Percentiles rank a stretch among this genome's conserved stretches.
Conservation (phyloP, 2,888 invertebrate species). For the Thereva nobilitata region DNA sequence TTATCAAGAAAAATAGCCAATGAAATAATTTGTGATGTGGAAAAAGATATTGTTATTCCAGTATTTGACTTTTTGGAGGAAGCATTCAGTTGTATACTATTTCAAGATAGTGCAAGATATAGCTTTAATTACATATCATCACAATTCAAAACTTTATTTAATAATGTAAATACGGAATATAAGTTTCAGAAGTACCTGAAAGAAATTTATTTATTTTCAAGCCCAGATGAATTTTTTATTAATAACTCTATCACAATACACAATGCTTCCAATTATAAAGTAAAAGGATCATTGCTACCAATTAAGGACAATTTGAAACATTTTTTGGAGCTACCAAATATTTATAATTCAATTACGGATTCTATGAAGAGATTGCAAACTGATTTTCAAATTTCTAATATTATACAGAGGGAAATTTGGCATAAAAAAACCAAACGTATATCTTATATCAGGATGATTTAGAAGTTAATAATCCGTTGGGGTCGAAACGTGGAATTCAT, state of each 20-base stretch:
- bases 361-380: background rate
- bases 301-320: constrained; percentile 16
- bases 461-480: constrained; percentile 34
- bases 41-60: constrained; percentile 5
- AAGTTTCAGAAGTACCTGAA: constrained; percentile 19
- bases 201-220: constrained; percentile 15
- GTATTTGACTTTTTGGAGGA: constrained; percentile 8
- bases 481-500: constrained; percentile 32
- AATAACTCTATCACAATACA: constrained; percentile 17
- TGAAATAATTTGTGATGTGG: constrained; percentile 22
- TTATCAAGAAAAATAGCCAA: constrained; percentile 7
- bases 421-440: constrained; percentile 27
- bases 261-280: background rate
- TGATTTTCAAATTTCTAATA: constrained; percentile 26
- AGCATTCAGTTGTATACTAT: background rate
- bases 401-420: constrained; percentile 29
- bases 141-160: constrained; percentile 9
- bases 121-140: background rate
- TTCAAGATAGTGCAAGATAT: background rate
- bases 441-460: constrained; percentile 36
- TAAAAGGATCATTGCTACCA: constrained; percentile 25
- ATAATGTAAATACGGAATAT: constrained; percentile 21
- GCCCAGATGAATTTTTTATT: constrained; percentile 35
- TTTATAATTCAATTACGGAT: constrained; percentile 20
- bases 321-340: constrained; percentile 30